Percentiles rank a stretch among this genome's conserved stretches.
These are phyloP conservation scores for Psylliodes chrysocephalus DNA, from an alignment of 2,888 invertebrate genomes.

Conservation along the genomic window DNA sequence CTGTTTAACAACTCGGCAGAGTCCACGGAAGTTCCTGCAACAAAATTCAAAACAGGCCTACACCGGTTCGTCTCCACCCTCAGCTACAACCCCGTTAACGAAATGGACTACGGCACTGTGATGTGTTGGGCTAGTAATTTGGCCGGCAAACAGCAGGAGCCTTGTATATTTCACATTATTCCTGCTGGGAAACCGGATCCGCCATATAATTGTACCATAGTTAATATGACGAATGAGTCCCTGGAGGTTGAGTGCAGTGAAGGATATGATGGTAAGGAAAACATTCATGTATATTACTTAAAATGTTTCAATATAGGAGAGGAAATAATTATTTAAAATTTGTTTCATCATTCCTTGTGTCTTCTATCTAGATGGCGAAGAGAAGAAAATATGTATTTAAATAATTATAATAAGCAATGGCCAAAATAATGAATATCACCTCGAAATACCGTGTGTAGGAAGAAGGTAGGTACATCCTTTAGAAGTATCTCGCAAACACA, in stretches of 20 bases:
- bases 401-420: too few relatives aligned
- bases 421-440: too few relatives aligned
- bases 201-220: conserved; percentile 79
- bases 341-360: not conserved
- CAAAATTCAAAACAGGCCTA: conserved; percentile 70
- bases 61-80: conserved; percentile 72
- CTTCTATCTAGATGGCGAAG: too few relatives aligned
- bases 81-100: conserved; percentile 79
- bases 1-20: conserved; percentile 90
- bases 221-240: conserved; percentile 82
- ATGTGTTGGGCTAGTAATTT: conserved; percentile 79
- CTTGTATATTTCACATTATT: conserved; percentile 80
- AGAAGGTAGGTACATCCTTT: conserved; percentile 20
- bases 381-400: too few relatives aligned
- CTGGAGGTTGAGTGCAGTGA: conserved; percentile 77
- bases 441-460: not conserved
- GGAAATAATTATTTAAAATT: not conserved
- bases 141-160: conserved; percentile 77
- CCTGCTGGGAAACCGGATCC: conserved; percentile 82
- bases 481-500: conserved; percentile 23
- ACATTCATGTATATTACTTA: too few relatives aligned
- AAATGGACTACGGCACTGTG: conserved; percentile 77
- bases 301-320: too few relatives aligned
- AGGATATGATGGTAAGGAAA: conserved; percentile 75
- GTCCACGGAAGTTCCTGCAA: conserved; percentile 77